A percentile compares a stretch with the other conserved stretches of the same genome.
phyloP scores from a whole-genome alignment of 2,888 invertebrate genomes.

The Germaria angustata region DNA sequence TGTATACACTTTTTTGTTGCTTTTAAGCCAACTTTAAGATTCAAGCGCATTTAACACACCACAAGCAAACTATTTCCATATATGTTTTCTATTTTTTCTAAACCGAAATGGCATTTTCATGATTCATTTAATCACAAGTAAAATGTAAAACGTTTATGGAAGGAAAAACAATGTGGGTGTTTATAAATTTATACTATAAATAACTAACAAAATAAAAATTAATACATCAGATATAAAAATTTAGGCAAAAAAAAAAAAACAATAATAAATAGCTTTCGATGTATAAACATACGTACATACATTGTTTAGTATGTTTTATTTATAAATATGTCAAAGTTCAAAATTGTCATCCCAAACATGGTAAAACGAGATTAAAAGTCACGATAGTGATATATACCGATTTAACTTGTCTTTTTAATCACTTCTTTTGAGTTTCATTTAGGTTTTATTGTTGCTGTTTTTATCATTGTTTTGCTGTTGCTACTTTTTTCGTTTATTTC shows the following conservation, averaged over 20 bases:
- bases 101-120: slow-evolving; percentile 43
- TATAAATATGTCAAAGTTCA: slow-evolving; percentile 57
- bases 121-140: slow-evolving; percentile 31
- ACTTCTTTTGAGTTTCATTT: slow-evolving; percentile 45
- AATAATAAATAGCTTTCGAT: background rate
- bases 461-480: background rate
- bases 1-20: background rate
- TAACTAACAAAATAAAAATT: slow-evolving; percentile 32
- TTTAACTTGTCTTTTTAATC: slow-evolving; percentile 53
- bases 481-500: background rate
- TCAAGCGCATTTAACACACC: background rate
- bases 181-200: slow-evolving; percentile 36
- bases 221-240: slow-evolving; percentile 32
- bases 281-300: background rate
- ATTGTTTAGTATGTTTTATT: background rate
- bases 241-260: background rate
- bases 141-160: slow-evolving; percentile 16
- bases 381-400: slow-evolving; percentile 71
- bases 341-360: slow-evolving; percentile 56
- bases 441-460: slow-evolving; percentile 8
- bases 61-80: slow-evolving; percentile 24
- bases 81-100: slow-evolving; percentile 10
- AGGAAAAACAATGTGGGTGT: slow-evolving; percentile 48
- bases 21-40: background rate
- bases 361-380: slow-evolving; percentile 70